Base-by-base conservation (phyloP, 2,888 invertebrate species). In the Itoplectis maculator region DNA sequence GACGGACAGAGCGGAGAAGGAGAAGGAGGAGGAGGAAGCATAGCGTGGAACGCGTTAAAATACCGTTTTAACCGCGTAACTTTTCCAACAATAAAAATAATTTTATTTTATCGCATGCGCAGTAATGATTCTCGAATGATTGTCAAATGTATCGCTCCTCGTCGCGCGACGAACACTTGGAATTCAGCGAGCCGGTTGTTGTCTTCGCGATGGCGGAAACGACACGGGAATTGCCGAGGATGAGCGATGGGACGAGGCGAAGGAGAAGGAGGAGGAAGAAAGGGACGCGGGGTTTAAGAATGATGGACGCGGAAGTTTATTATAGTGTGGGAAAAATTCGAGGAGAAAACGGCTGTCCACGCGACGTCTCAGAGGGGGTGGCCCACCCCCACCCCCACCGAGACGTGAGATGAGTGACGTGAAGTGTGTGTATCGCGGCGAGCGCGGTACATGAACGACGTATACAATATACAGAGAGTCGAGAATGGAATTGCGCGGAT, bases 241-340 rank as follows among this genome's bases (percentile, higher is more conserved):
- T 59, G 76, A 73, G 63, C 45, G 81, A 78, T 70, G 37, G 74
- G 63, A 63, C 59, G 15, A 65, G 23, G 5, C 2, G 29, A 20
- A 23, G 51, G 23, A 18, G 35, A 49, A 51, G 69, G 23, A 29
- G 5, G 29, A 20, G 37, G 51, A 37, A 18, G 35, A 49, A 51
- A 35, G 29, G 61, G 15, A 35, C 37, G 69, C 74, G 61, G 80
- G 82, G 82, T 79, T 79, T 81, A 82, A 73, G 72, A 65, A 74
- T 76, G 80, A 83, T 69, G 81, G 77, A 75, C 69, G 23, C 68
- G 73, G 59, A 68, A 68, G 61, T 79, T 79, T 76, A 79, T 82
- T 78, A 78, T 40, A 74, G 78, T 74, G 78, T 82, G 78, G 74
- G 81, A 82, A 82, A 78, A 59, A 65, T 61, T 78, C 23, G 45